Evolutionary conservation across 1,140 invertebrate genomes (phyloP).

Genomic region (Doryteuthis pealeii): DNA sequence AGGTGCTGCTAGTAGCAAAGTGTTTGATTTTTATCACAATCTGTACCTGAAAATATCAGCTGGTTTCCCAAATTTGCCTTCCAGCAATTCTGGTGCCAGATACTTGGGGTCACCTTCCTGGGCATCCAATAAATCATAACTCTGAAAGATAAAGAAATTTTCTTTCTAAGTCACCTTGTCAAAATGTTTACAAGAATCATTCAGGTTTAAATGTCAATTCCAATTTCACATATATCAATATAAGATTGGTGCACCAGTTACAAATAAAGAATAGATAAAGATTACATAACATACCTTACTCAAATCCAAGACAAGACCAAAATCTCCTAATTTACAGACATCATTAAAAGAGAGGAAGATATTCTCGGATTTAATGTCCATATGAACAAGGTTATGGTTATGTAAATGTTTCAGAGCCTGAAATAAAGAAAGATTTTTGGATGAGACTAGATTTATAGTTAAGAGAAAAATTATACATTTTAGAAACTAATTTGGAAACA

Average conservation of each 20-base stretch:
- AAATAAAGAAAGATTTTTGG: slow-evolving; percentile 2
- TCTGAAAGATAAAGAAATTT: slow-evolving; percentile 48
- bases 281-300: slow-evolving; percentile 65
- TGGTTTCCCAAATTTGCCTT: slow-evolving; percentile 66
- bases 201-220: not conserved
- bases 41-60: slow-evolving; percentile 63
- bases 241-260: too few relatives aligned
- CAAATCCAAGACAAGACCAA: slow-evolving; percentile 73
- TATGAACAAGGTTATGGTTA: slow-evolving; percentile 70
- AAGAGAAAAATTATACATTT: too few relatives aligned
- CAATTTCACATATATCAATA: not conserved
- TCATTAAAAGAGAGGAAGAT: slow-evolving; percentile 68
- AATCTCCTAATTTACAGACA: slow-evolving; percentile 74
- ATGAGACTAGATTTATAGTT: slow-evolving; percentile 26
- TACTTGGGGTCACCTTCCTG: slow-evolving; percentile 79
- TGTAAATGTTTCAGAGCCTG: slow-evolving; percentile 71
- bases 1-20: too few relatives aligned
- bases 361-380: slow-evolving; percentile 79
- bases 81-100: slow-evolving; percentile 72
- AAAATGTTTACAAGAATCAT: not conserved
- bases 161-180: too few relatives aligned
- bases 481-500: too few relatives aligned
- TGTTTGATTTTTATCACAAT: too few relatives aligned
- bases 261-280: too few relatives aligned
- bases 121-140: slow-evolving; percentile 60